These are phyloP conservation scores for Bradypodion pumilum DNA, from an alignment of 2,797 vertebrate genomes.

Conservation along the genomic window DNA sequence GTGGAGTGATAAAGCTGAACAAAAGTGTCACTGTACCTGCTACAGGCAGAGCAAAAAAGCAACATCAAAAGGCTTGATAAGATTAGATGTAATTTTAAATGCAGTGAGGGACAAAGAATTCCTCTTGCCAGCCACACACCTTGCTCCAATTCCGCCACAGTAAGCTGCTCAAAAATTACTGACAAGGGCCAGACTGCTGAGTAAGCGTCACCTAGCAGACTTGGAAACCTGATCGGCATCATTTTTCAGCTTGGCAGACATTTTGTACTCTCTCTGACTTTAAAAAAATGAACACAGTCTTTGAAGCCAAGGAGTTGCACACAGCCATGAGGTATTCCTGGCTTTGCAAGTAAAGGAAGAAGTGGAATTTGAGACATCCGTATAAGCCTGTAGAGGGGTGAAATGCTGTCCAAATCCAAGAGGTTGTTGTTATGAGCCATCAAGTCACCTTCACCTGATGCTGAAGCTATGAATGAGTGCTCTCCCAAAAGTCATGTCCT, in stretches of 20 bases:
- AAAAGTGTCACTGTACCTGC: conserved; percentile 91
- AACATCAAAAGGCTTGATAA: conserved; percentile 84
- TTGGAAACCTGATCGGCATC: conserved; percentile 73
- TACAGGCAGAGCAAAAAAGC: conserved; percentile 79
- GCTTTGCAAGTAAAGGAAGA: conserved; percentile 54
- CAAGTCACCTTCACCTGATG: too few relatives aligned
- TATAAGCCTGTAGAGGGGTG: not conserved
- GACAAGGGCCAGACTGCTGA: conserved; percentile 75
- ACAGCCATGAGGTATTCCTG: conserved; percentile 31
- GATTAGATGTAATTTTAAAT: conserved; percentile 84
- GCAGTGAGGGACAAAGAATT: conserved; percentile 78
- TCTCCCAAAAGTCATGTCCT: too few relatives aligned
- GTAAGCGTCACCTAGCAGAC: conserved; percentile 73
- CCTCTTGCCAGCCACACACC: conserved; percentile 74
- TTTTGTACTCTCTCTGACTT: conserved; percentile 59
- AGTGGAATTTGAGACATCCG: conserved; percentile 45
- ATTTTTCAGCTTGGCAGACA: conserved; percentile 76
- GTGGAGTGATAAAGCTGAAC: conserved; percentile 80
- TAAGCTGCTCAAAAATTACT: conserved; percentile 74
- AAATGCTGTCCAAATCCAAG: not conserved
- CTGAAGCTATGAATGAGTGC: too few relatives aligned
- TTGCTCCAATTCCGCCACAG: conserved; percentile 77
- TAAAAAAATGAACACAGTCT: not conserved
- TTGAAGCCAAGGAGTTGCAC: conserved; percentile 54
- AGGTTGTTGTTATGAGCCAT: too few relatives aligned